phyloP scores from a whole-genome alignment of 2,113 vertebrate genomes.

The Psittacara wagleri region DNA sequence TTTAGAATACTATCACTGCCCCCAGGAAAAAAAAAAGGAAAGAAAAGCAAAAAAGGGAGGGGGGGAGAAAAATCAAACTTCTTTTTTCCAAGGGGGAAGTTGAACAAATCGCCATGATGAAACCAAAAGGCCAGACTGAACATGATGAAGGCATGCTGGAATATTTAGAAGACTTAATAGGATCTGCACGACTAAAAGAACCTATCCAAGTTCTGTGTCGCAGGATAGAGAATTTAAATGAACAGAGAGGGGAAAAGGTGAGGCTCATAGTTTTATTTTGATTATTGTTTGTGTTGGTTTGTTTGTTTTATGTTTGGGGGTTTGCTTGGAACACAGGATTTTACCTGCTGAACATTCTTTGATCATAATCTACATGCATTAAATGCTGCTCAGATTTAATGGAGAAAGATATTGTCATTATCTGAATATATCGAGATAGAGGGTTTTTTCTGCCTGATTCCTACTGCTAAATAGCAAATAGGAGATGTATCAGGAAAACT shows the following conservation, averaged over 20 bases:
- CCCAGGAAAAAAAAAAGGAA: not conserved
- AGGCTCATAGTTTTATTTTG: not conserved
- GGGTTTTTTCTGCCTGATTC: not conserved
- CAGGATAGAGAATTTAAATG: constrained; percentile 89
- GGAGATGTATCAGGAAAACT: not conserved
- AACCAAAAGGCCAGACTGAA: constrained; percentile 93
- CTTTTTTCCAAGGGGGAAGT: constrained; percentile 89
- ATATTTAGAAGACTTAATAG: constrained; percentile 95
- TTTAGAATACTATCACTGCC: not conserved
- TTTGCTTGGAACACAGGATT: not conserved
- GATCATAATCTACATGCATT: fast-evolving
- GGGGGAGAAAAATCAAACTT: not conserved
- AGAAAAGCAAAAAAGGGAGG: not conserved
- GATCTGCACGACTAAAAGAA: constrained; percentile 91
- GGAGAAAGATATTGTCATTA: not conserved
- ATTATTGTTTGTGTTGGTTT: not conserved
- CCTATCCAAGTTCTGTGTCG: constrained; percentile 86
- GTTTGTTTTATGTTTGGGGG: not conserved
- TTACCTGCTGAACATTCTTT: not conserved
- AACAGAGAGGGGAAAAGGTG: constrained; percentile 94
- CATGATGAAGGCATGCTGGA: constrained; percentile 98
- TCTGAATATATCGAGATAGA: not conserved
- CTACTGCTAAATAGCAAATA: not conserved
- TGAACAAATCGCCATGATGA: constrained; percentile 99
- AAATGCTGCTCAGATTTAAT: not conserved